Conservation (phyloP, 2,888 invertebrate genomes). For the Prosapia bicincta region DNA sequence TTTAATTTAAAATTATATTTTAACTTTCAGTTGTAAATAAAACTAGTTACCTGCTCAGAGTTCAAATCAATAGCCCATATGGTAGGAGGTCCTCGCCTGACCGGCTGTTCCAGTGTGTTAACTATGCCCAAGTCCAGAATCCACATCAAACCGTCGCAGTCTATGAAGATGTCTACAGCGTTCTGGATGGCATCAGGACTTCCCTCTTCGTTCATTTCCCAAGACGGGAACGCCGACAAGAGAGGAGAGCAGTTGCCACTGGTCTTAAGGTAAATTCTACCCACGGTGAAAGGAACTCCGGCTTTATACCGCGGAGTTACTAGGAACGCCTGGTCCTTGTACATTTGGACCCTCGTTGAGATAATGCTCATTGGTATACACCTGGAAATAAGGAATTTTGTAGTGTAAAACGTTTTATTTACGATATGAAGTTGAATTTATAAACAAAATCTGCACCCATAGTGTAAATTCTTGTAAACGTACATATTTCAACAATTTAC, state of each 20-base stretch:
- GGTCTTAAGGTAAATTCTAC: constrained; percentile 51
- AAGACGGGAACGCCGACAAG: constrained; percentile 60
- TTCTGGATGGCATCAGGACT: constrained; percentile 64
- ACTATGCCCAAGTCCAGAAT: constrained; percentile 58
- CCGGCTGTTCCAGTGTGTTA: constrained; percentile 56
- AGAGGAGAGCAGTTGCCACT: constrained; percentile 53
- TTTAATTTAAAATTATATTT: too few relatives aligned
- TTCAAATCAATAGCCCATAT: constrained; percentile 56
- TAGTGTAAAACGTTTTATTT: too few relatives aligned
- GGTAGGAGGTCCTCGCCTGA: constrained; percentile 57
- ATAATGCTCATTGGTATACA: constrained; percentile 59
- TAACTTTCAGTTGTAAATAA: too few relatives aligned
- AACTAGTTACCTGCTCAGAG: constrained; percentile 53
- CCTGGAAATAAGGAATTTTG: constrained; percentile 34
- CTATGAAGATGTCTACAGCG: constrained; percentile 62
- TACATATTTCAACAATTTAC: too few relatives aligned
- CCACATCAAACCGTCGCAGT: constrained; percentile 58
- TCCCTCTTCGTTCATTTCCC: constrained; percentile 61
- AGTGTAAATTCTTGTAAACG: too few relatives aligned
- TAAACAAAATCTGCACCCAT: too few relatives aligned
- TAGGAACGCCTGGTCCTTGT: constrained; percentile 55
- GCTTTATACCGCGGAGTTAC: constrained; percentile 54
- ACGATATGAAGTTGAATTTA: too few relatives aligned
- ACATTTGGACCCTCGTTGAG: constrained; percentile 58
- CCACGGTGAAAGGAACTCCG: constrained; percentile 67